phyloP scores from a whole-genome alignment of 1,140 invertebrate species.

The Meteorus sp. region DNA sequence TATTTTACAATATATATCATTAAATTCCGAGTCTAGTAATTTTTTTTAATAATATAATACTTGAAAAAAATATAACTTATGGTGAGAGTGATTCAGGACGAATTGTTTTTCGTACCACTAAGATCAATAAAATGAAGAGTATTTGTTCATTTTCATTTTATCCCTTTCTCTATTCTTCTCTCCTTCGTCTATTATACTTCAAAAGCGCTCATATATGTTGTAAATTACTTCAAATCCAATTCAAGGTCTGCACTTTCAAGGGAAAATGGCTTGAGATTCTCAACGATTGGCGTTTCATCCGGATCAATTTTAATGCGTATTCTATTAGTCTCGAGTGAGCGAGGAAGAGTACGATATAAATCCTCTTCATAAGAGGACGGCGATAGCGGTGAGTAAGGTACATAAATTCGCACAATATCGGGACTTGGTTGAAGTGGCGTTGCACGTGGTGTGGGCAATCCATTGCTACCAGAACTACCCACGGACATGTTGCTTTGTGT shows the following conservation, averaged over 20 bases:
- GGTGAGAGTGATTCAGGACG: background rate
- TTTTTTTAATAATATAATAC: background rate
- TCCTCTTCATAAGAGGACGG: conserved; percentile 64
- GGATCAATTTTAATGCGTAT: conserved; percentile 69
- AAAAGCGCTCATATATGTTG: background rate
- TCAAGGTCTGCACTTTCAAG: conserved; percentile 61
- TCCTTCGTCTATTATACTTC: background rate
- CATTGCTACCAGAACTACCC: conserved; percentile 64
- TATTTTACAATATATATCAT: conserved; percentile 23
- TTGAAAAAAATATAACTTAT: conserved; percentile 17
- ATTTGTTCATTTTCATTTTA: conserved; percentile 1
- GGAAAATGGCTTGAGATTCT: conserved; percentile 65
- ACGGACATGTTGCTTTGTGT: conserved; percentile 74
- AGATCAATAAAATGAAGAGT: conserved; percentile 3
- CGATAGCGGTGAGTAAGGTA: conserved; percentile 66
- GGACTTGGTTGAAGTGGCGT: conserved; percentile 66
- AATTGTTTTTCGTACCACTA: background rate
- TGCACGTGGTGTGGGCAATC: conserved; percentile 67
- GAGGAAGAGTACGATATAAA: conserved; percentile 54
- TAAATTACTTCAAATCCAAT: conserved; percentile 53
- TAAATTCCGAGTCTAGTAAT: conserved; percentile 7
- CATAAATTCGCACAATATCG: conserved; percentile 75
- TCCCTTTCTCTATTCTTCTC: background rate
- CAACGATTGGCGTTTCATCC: conserved; percentile 70
- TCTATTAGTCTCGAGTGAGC: conserved; percentile 63